These are phyloP conservation scores for Arothron firmamentum DNA, from an alignment of 2,113 vertebrate species.

Conservation along the genomic window DNA sequence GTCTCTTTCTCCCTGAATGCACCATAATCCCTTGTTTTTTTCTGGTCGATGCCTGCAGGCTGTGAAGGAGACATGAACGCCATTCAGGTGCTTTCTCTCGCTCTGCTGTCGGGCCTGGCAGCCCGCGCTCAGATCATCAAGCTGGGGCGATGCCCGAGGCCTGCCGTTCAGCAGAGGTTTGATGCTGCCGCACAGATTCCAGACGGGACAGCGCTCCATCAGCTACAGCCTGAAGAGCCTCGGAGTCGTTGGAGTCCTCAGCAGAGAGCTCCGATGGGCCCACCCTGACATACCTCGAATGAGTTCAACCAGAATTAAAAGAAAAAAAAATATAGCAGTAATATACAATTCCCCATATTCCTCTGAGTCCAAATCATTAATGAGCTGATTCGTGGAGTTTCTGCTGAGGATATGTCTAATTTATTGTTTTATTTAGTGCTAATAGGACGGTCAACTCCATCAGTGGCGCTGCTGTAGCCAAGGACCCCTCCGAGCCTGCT, in stretches of 20 bases:
- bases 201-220: constrained; percentile 80
- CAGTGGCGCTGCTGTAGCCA: constrained; percentile 41
- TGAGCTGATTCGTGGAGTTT: neutral
- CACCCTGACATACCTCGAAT: neutral
- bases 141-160: constrained; percentile 58
- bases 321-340: too few relatives aligned
- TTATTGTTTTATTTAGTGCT: constrained; percentile 18
- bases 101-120: constrained; percentile 58
- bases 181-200: constrained; percentile 73
- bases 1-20: neutral
- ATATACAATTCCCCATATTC: too few relatives aligned
- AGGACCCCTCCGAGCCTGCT: constrained; percentile 58
- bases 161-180: constrained; percentile 61
- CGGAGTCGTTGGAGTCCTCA: constrained; percentile 78
- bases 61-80: constrained; percentile 49
- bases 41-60: constrained; percentile 21
- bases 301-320: neutral
- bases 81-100: constrained; percentile 57
- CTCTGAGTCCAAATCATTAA: neutral
- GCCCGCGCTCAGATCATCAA: constrained; percentile 58
- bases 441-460: constrained; percentile 44
- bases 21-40: neutral
- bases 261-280: constrained; percentile 71
- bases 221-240: constrained; percentile 78
- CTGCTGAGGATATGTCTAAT: neutral